Evolutionary conservation across 2,797 vertebrate species (phyloP).

Genomic region (Capromys pilorides): DNA sequence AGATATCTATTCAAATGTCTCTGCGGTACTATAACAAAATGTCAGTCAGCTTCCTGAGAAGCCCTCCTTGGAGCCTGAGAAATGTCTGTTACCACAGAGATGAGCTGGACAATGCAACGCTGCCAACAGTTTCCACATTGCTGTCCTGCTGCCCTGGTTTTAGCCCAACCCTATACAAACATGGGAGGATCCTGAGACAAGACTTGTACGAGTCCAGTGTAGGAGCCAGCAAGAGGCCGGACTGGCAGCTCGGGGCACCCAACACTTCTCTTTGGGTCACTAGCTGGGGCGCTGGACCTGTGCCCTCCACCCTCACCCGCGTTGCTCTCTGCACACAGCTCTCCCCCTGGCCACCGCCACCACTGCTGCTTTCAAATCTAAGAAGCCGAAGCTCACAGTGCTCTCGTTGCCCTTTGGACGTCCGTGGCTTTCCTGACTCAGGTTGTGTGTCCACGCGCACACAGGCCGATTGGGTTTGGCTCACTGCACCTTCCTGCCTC

Average conservation of each 20-base stretch:
- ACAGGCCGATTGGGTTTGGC: not conserved
- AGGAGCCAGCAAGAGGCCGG: not conserved
- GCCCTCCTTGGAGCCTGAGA: not conserved
- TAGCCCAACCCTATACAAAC: not conserved
- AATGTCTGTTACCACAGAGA: not conserved
- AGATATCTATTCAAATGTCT: not conserved
- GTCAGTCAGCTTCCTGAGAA: not conserved
- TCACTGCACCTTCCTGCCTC: slow-evolving; percentile 21
- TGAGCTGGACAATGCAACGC: not conserved
- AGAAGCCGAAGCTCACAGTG: not conserved
- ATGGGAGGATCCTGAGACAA: not conserved
- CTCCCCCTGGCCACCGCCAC: not conserved
- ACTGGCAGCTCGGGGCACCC: not conserved
- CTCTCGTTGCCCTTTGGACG: not conserved
- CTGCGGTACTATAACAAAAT: not conserved
- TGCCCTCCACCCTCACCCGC: not conserved
- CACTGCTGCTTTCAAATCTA: not conserved
- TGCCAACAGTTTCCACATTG: not conserved
- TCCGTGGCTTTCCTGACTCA: not conserved
- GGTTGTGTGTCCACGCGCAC: not conserved
- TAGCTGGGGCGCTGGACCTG: not conserved
- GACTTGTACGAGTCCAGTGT: not conserved
- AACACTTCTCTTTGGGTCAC: not conserved
- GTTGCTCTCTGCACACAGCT: not conserved
- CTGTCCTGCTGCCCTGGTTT: not conserved